Evolutionary conservation across 2,797 vertebrate genomes (phyloP).

Genomic region (Numenius phaeopus): DNA sequence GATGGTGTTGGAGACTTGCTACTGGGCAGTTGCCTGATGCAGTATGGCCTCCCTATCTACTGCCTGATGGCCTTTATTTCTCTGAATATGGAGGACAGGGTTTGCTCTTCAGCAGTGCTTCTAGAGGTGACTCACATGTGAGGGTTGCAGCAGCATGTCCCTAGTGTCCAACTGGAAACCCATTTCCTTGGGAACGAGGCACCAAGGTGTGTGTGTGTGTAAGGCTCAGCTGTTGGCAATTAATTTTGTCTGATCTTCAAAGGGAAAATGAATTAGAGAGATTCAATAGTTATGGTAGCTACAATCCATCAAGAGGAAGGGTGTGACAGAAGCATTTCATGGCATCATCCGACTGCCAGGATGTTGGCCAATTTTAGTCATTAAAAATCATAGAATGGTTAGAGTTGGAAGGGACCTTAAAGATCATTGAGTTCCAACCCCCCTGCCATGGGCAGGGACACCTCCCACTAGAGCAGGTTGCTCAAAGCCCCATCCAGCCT

Average conservation of each 20-base stretch:
- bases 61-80: not conserved
- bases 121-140: rapidly evolving
- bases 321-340: not conserved
- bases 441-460: no score
- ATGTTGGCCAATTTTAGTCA: not conserved
- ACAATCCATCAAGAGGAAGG: not conserved
- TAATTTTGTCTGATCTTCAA: not conserved
- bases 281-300: not conserved
- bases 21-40: not conserved
- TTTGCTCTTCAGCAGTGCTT: not conserved
- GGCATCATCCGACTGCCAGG: not conserved
- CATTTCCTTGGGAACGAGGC: not conserved
- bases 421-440: no score
- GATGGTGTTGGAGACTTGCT: not conserved
- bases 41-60: not conserved
- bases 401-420: no score
- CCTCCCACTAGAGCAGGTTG: no score
- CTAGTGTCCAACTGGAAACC: not conserved
- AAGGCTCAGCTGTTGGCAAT: not conserved
- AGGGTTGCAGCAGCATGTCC: rapidly evolving
- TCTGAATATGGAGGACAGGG: not conserved
- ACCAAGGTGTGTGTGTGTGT: not conserved
- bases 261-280: not conserved
- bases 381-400: not conserved
- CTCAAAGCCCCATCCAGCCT: no score